phyloP scores from a whole-genome alignment of 2,797 vertebrate species.

The Catharus ustulatus region DNA sequence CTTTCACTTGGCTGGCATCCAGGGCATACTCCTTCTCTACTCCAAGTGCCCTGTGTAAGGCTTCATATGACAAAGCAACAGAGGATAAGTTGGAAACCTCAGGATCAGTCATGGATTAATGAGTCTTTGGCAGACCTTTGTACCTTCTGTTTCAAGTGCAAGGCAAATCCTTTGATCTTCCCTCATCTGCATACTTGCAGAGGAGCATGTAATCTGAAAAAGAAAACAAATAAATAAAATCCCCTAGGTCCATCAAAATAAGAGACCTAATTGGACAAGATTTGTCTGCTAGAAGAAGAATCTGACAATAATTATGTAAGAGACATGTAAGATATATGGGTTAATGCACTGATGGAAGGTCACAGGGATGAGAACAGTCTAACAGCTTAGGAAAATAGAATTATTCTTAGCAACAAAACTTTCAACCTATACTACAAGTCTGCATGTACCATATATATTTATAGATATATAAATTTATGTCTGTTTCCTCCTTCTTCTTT shows the following conservation, averaged over 20 bases:
- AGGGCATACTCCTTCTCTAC: neutral
- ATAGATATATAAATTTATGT: neutral
- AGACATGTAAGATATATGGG: neutral
- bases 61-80: slow-evolving; percentile 3
- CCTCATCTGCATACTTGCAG: neutral
- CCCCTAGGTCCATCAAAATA: neutral
- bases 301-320: neutral
- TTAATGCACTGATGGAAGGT: neutral
- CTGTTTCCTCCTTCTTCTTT: neutral
- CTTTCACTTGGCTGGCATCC: neutral
- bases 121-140: slow-evolving; percentile 9
- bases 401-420: neutral
- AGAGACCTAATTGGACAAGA: neutral
- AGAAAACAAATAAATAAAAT: slow-evolving; percentile 13
- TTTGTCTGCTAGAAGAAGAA: neutral
- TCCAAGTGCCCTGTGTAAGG: neutral
- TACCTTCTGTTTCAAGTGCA: neutral
- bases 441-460: neutral
- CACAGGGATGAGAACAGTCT: neutral
- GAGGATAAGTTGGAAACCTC: neutral
- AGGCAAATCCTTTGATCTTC: neutral
- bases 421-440: neutral
- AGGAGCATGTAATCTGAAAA: neutral
- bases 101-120: neutral
- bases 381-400: neutral